Evolutionary conservation across 2,797 vertebrate species (phyloP).

Genomic region (Pteropus rufus): DNA sequence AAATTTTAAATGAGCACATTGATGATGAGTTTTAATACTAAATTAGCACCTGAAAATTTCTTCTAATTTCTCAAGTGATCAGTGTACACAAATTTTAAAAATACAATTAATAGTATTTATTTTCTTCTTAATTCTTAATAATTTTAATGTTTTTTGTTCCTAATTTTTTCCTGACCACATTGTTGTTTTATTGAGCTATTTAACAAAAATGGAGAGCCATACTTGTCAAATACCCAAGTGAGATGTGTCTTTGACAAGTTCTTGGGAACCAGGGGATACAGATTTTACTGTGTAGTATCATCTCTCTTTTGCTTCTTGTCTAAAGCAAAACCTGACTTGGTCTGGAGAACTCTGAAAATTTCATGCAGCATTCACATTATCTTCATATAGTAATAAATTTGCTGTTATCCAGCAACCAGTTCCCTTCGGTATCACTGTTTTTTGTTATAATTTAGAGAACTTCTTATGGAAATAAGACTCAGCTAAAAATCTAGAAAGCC

Average conservation of each 20-base stretch:
- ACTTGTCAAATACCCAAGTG: background rate
- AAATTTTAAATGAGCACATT: constrained; percentile 47
- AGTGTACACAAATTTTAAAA: constrained; percentile 9
- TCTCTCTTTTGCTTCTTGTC: background rate
- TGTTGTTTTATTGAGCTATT: constrained; percentile 49
- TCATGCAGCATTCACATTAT: background rate
- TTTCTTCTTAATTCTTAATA: constrained; percentile 70
- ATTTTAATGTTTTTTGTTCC: constrained; percentile 59
- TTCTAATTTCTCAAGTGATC: constrained; percentile 58
- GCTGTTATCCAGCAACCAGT: background rate
- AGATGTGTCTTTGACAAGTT: constrained; percentile 33
- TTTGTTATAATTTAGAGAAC: constrained; percentile 19
- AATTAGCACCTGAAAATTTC: constrained; percentile 54
- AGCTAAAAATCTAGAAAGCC: constrained; percentile 23
- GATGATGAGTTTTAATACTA: constrained; percentile 60
- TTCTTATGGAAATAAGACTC: constrained; percentile 1
- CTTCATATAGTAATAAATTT: background rate
- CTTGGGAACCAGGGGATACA: background rate
- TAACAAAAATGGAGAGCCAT: background rate
- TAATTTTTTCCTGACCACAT: constrained; percentile 59
- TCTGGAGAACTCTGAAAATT: background rate
- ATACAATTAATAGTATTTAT: constrained; percentile 57
- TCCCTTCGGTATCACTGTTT: background rate
- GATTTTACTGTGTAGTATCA: background rate
- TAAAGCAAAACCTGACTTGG: constrained; percentile 8